Evolutionary conservation across 2,888 invertebrate genomes (phyloP), one percentile per base, ranked within the genome.

Genomic region (Leptopilina syphax): DNA sequence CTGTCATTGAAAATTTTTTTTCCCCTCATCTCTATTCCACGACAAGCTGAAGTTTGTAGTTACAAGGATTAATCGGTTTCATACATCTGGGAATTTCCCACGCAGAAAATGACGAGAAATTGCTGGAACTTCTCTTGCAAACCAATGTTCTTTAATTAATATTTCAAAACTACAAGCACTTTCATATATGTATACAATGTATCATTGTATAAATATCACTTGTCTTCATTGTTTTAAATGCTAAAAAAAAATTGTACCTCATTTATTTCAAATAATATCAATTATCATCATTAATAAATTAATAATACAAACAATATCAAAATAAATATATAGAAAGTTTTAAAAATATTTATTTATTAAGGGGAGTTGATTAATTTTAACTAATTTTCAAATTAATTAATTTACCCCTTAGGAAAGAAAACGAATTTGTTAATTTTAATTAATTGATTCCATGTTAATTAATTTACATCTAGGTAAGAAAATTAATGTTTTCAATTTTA

Each of bases 61-160:
- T 73, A 73, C 73, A 41, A 73, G 57, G 57, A 73, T 73, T 73
- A 73, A 73, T 73, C 73, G 57, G n/a, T 73, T 73, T 13, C 27
- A n/a, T 60, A 57, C 73, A 73, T 73, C 54, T 73, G 73, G 9
- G 34, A 34, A 73, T 73, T 73, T 73, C 73, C 18, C 73, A 73
- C 73, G 13, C 57, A 73, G 73, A 9, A 73, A 73, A 73, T 73
- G 54, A 73, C 57, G 73, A 60, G 73, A 73, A 73, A 73, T 73
- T 9, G 73, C 73, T 41, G n/a, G 9, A 73, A 60, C n/a, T 7
- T 73, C 18, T 57, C 57, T 7, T n/a, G 73, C 34, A 73, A 73
- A 73, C 34, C 34, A 60, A 73, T 57, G 57, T 18, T 57, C 57
- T 73, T 60, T 73, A 54, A 73, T 60, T n/a, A 73, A 57, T 73